Conservation (phyloP, 2,797 vertebrate genomes). For the Oceanodroma leucorhoa region DNA sequence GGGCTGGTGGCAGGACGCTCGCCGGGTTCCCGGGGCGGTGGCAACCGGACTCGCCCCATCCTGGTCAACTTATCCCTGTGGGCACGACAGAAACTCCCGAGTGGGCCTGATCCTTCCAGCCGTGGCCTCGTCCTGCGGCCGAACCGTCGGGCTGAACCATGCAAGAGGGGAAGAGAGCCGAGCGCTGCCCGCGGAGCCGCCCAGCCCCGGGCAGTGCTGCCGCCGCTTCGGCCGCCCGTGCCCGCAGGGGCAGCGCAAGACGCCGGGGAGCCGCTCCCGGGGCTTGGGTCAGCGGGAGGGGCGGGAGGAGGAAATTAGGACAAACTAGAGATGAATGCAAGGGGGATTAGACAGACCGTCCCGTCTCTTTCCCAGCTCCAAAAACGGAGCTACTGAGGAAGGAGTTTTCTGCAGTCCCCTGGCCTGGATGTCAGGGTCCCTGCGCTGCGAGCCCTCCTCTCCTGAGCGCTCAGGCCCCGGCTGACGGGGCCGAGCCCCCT, state of each 20-base stretch:
- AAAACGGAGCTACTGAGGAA: background rate
- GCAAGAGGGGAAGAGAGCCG: no score
- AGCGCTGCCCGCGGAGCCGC: background rate
- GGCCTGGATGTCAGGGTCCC: background rate
- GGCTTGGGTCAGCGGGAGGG: background rate
- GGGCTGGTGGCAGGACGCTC: background rate
- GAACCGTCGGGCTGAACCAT: background rate
- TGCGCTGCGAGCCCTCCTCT: background rate
- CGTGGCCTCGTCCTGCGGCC: background rate
- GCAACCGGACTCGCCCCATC: background rate
- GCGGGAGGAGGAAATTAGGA: background rate
- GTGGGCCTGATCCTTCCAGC: background rate
- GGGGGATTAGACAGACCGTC: accelerated
- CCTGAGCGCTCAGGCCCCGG: background rate
- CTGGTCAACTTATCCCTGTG: background rate
- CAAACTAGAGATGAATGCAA: background rate
- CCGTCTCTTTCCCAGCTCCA: background rate
- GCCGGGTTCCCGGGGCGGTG: background rate
- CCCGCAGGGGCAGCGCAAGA: background rate
- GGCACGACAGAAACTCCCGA: background rate
- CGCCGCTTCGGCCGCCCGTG: background rate
- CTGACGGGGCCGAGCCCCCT: background rate
- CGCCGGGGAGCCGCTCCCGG: background rate
- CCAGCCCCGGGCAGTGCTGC: background rate
- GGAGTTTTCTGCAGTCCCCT: background rate